Base-by-base conservation (phyloP, 2,888 invertebrate genomes). In the Chymomyza procnemis region DNA sequence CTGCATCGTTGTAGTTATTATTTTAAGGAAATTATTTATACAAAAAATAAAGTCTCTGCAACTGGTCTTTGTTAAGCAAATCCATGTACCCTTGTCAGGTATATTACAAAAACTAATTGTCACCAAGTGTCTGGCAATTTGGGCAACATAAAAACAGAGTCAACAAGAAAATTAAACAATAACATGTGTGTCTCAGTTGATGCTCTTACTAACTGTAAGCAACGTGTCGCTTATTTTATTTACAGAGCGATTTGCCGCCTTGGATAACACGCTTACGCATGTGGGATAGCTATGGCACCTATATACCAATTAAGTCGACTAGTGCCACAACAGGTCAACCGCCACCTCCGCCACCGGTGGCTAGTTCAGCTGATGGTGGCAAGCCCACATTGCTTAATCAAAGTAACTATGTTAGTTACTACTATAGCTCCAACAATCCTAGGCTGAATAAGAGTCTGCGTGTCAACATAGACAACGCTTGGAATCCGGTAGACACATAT, bases 211-310 rank as follows among this genome's bases (percentile, higher is more conserved):
- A 9, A 66, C 58, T 57, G 48, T 50, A 65, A 21, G 58, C 56
- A 61, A 55, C 74, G 46, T n/a, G 19, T 48, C 48, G 41, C 22
- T 46, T 18, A 65, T 64, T 26, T 41, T 5, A 14, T 56, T 56
- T 56, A 47, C 80, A 91, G 91, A 88, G 89, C 73, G 91, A 91
- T 80, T 80, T 91, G 66, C 91, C 91, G 55, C 92, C 92, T 30
- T 96, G 95, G 90, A 93, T 94, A 46, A 95, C 95, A 34, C 93
- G 94, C 79, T 91, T 96, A 71, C 93, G 94, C 73, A 94, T 96
- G 83, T 95, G 95, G 94, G 95, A 95, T 90, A 95, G 95, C 62
- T 93, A 93, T 74, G 92, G 92, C 61, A 92, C 91, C 48, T 92
- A 91, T 71, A 91, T 91, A 71, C 89, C 91, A 61, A 88, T 89